phyloP scores from a whole-genome alignment of 35 echinoderm and acorn worm genomes.

The Nesometra sesokonis region DNA sequence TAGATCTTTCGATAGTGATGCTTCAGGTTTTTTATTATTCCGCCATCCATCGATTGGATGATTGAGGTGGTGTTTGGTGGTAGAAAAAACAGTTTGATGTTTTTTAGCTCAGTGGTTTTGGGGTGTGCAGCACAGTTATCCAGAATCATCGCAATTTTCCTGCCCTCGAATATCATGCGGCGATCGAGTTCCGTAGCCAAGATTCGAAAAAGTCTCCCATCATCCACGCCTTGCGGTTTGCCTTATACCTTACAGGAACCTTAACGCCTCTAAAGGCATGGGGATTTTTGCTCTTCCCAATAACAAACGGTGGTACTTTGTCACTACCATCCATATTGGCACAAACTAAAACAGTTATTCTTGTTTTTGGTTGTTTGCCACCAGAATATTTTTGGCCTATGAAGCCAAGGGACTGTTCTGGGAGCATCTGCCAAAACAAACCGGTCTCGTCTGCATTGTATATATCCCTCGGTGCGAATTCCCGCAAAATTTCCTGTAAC shows the following conservation, averaged over 20 bases:
- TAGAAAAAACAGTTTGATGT: too few species aligned
- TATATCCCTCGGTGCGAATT: not conserved
- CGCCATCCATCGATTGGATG: too few species aligned
- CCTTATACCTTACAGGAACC: conserved; percentile 13
- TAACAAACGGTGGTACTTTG: conserved; percentile 18
- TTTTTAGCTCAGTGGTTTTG: too few species aligned
- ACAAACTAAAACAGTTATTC: conserved; percentile 9
- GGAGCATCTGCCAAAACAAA: conserved; percentile 8
- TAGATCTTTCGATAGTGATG: too few species aligned
- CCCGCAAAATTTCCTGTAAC: too few species aligned
- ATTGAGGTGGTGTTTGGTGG: too few species aligned
- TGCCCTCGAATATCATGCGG: not conserved
- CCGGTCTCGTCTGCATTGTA: conserved; percentile 27
- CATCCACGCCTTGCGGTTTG: conserved; percentile 45
- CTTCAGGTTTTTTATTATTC: too few species aligned
- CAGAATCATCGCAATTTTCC: conserved; percentile 23
- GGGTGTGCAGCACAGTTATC: conserved; percentile 7
- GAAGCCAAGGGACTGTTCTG: conserved; percentile 10
- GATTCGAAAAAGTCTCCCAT: conserved; percentile 1
- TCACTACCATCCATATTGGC: conserved; percentile 39
- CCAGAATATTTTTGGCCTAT: conserved; percentile 1
- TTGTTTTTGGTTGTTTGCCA: conserved; percentile 1
- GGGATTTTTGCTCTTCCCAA: conserved; percentile 32
- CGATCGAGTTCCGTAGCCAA: conserved; percentile 13
- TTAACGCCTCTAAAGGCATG: conserved; percentile 19